Evolutionary conservation across 2,888 invertebrate genomes (phyloP).

Genomic region (Philaethria dido): DNA sequence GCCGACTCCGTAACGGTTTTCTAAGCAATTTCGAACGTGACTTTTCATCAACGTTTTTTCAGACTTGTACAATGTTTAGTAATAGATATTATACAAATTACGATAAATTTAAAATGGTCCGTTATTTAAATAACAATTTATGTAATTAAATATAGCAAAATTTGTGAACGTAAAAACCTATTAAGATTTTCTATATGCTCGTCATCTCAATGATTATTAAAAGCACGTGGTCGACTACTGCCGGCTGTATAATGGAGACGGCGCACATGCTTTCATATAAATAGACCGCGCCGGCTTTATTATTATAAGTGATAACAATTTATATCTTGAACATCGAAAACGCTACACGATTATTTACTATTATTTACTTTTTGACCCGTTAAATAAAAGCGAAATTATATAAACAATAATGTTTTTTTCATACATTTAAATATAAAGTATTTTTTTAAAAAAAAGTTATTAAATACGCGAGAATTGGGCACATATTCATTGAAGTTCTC

Average conservation of each 20-base stretch:
- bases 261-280: slow-evolving; percentile 57
- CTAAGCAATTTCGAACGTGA: slow-evolving; percentile 17
- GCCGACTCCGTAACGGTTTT: slow-evolving; percentile 24
- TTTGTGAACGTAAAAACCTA: not conserved
- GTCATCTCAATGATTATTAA: slow-evolving; percentile 43
- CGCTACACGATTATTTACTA: not conserved
- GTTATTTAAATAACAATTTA: too few species aligned
- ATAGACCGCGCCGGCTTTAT: slow-evolving; percentile 50
- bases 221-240: slow-evolving; percentile 43
- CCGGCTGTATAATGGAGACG: slow-evolving; percentile 55
- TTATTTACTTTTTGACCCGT: not conserved
- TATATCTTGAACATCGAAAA: slow-evolving; percentile 12
- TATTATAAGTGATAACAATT: slow-evolving; percentile 29
- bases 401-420: not conserved
- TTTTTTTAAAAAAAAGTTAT: not conserved
- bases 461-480: not conserved
- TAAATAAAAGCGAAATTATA: not conserved
- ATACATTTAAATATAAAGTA: not conserved
- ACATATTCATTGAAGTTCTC: not conserved
- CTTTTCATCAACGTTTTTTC: slow-evolving; percentile 10
- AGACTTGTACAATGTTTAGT: not conserved
- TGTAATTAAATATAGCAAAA: not conserved
- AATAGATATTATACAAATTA: not conserved
- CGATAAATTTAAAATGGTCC: not conserved
- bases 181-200: slow-evolving; percentile 19